Base-by-base conservation (phyloP, 2,113 vertebrate genomes). In the Chaetodon auriga region DNA sequence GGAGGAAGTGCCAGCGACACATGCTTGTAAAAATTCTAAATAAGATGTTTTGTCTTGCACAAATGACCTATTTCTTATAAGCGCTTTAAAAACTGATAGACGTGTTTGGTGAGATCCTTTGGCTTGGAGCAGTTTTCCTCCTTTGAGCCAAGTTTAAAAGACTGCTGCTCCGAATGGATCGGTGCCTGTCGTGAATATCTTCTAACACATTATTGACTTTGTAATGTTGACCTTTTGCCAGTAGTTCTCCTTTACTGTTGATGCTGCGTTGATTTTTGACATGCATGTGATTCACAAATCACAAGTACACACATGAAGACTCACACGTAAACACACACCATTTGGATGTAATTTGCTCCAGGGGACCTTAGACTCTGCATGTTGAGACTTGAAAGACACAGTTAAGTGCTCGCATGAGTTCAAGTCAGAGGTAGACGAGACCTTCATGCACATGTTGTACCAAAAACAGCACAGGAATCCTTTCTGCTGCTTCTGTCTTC, bases 371-470 rank as follows among this genome's bases (percentile, higher is more conserved):
- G 66, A 74, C n/a, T 2, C 54, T 45, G 23, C 86, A 46, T 77
- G 87, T 70, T 71, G 68, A 69, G 69, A 25, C 86, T 68, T 78
- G 90, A 86, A 48, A 35, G 45, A 25, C 23, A 48, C 18, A 62
- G 19, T 14, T 9, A 23, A 69, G 30, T 8, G 21, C 19, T 73
- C 46, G 18, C 12, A 46, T 43, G 0, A 25, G 41, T 23, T 61
- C 7, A 53, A 36, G 15, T n/a, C 38, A 62, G 16, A 68, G 30
- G 13, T 25, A 16, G 19, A 30, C 15, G 9, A 54, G 6, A 53
- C 36, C 10, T 51, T 35, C 5, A 21, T 45, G 43, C 14, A 45
- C 45, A 66, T 15, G 1, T 2, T 55, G 45, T 48, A 9, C 35
- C 45, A 38, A 60, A 69, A 36, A 36, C 6, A 18, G 23, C 13